These are phyloP conservation scores for Pseudococcus longispinus DNA, from an alignment of 2,888 invertebrate species.

Conservation along the genomic window DNA sequence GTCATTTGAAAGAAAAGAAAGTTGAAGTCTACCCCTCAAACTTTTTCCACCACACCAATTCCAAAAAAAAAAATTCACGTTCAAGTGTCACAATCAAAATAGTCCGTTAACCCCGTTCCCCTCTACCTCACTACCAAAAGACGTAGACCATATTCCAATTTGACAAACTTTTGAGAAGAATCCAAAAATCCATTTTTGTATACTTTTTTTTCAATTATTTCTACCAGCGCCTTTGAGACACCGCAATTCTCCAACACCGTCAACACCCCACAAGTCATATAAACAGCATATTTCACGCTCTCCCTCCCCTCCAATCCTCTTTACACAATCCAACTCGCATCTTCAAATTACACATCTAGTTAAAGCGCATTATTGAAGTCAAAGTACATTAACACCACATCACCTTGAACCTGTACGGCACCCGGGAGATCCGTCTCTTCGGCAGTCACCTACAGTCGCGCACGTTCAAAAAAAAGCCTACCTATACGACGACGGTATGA, in stretches of 20 bases:
- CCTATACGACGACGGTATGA: neutral
- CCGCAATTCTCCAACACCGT: neutral
- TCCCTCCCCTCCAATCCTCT: neutral
- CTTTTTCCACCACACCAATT: too few species aligned
- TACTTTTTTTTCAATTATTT: neutral
- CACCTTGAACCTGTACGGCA: neutral
- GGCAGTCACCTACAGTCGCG: neutral
- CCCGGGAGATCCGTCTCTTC: neutral
- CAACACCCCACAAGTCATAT: neutral
- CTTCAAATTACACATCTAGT: neutral
- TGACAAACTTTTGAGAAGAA: neutral
- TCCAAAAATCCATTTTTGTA: neutral
- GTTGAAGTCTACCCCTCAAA: too few species aligned
- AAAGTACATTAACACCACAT: neutral
- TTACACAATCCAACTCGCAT: neutral
- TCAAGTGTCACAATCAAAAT: too few species aligned
- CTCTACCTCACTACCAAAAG: too few species aligned
- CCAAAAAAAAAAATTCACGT: too few species aligned
- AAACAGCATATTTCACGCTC: neutral
- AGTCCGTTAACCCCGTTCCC: too few species aligned
- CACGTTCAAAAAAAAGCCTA: neutral
- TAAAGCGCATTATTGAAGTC: neutral
- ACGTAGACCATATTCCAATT: too few species aligned
- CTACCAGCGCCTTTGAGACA: neutral
- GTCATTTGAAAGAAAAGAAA: too few species aligned